Evolutionary conservation across 2,888 invertebrate species (phyloP).

Genomic region (Tiliacea citrago): DNA sequence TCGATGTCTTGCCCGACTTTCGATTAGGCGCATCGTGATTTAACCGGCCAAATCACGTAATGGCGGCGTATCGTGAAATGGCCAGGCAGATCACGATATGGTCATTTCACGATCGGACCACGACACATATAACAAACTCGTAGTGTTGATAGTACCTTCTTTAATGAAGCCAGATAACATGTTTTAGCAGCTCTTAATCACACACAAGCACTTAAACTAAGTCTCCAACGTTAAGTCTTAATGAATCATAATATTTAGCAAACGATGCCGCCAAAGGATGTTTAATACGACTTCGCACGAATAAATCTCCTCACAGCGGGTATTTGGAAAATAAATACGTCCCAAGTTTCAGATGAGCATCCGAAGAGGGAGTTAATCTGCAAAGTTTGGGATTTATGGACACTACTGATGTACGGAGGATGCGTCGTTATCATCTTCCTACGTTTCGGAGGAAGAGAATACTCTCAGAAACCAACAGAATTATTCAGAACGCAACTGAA

Average conservation of each 20-base stretch:
- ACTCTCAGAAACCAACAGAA: no score
- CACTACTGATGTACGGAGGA: conserved; percentile 45
- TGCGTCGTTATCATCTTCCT: conserved; percentile 44
- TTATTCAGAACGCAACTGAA: no score
- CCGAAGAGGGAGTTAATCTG: conserved; percentile 70
- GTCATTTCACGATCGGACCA: no score
- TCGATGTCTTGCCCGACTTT: no score
- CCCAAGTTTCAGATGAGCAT: conserved; percentile 58
- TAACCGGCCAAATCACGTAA: no score
- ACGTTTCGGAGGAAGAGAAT: neutral
- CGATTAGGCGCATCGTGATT: no score
- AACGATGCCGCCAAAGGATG: conserved; percentile 47
- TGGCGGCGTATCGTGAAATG: no score
- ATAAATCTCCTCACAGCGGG: conserved; percentile 52
- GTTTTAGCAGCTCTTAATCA: conserved; percentile 22
- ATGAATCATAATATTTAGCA: conserved; percentile 61
- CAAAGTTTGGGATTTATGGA: conserved; percentile 73
- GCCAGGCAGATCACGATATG: no score
- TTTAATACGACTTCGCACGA: conserved; percentile 36
- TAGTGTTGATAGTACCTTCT: neutral
- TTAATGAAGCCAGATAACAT: conserved; percentile 11
- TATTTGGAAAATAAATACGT: conserved; percentile 69
- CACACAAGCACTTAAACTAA: conserved; percentile 19
- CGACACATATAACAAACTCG: neutral
- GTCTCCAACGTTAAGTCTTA: conserved; percentile 42